A percentile compares a stretch with the other conserved stretches of the same genome.
phyloP scores from a whole-genome alignment of 2,113 vertebrate species.

The Melanerpes formicivorus region DNA sequence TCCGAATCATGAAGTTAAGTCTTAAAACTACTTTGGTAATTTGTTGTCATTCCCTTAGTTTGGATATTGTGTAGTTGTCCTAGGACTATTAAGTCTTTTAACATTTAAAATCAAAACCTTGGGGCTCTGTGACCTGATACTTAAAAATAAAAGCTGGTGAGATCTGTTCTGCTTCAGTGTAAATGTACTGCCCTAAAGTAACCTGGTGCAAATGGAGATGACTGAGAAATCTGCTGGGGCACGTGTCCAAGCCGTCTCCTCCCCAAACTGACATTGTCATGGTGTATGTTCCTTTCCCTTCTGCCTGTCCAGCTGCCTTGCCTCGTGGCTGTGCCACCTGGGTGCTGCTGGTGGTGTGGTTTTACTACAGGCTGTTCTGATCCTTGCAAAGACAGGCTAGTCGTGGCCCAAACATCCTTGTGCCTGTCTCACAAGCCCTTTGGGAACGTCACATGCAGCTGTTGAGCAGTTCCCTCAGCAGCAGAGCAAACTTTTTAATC shows the following conservation, averaged over 20 bases:
- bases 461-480: background rate
- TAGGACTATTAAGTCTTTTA: background rate
- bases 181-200: background rate
- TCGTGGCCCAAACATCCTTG: background rate
- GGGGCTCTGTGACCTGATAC: background rate
- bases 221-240: background rate
- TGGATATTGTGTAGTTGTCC: background rate
- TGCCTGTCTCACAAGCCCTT: background rate
- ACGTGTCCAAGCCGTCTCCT: background rate
- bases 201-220: background rate
- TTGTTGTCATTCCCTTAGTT: background rate
- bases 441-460: background rate
- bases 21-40: background rate
- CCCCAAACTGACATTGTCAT: too few relatives aligned
- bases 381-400: background rate
- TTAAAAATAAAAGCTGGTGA: background rate
- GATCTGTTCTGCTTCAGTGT: background rate
- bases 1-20: background rate
- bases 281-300: too few relatives aligned
- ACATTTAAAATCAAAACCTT: background rate
- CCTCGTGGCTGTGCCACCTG: background rate
- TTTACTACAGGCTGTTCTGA: too few relatives aligned
- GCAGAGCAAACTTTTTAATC: background rate
- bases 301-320: background rate
- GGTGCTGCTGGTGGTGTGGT: rapidly evolving